A percentile compares a stretch with the other conserved stretches of the same genome.
Evolutionary conservation across 2,113 vertebrate genomes (phyloP).

Genomic region (Drymodes brunneopygia): DNA sequence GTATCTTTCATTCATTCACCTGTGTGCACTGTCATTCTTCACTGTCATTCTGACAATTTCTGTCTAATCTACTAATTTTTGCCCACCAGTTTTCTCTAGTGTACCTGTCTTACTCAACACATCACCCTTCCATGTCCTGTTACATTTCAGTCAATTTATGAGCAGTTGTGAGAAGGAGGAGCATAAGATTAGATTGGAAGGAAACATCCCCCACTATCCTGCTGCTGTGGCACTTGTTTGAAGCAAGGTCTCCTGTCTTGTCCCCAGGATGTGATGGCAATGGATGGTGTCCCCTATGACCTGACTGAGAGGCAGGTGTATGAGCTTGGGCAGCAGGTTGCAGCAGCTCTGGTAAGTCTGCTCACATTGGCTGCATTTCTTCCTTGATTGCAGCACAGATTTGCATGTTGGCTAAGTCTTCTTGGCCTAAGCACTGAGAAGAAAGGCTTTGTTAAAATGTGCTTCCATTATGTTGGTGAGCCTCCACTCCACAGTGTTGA

Average conservation of each 20-base stretch:
- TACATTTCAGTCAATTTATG: not conserved
- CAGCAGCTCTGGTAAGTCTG: slow-evolving; percentile 72
- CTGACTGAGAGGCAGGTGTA: slow-evolving; percentile 77
- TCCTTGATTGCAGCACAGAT: not conserved
- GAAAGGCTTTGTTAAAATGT: not conserved
- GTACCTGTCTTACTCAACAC: not conserved
- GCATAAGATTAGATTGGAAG: not conserved
- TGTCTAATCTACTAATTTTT: not conserved
- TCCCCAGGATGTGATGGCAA: slow-evolving; percentile 69
- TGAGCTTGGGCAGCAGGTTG: slow-evolving; percentile 71
- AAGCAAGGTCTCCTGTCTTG: not conserved
- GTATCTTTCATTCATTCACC: not conserved
- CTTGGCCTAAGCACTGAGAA: not conserved
- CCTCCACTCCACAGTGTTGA: not conserved
- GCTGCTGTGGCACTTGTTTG: not conserved
- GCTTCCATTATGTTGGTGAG: not conserved
- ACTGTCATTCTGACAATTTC: not conserved
- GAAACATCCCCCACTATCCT: not conserved
- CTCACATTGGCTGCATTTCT: not conserved
- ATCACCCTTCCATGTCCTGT: not conserved
- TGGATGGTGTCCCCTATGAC: slow-evolving; percentile 68
- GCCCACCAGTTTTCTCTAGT: not conserved
- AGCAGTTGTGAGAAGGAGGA: not conserved
- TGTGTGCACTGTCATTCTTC: not conserved
- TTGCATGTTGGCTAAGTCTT: not conserved